These are phyloP conservation scores for Atopsyche davidsoni DNA, from an alignment of 1,140 invertebrate species.

Conservation along the genomic window DNA sequence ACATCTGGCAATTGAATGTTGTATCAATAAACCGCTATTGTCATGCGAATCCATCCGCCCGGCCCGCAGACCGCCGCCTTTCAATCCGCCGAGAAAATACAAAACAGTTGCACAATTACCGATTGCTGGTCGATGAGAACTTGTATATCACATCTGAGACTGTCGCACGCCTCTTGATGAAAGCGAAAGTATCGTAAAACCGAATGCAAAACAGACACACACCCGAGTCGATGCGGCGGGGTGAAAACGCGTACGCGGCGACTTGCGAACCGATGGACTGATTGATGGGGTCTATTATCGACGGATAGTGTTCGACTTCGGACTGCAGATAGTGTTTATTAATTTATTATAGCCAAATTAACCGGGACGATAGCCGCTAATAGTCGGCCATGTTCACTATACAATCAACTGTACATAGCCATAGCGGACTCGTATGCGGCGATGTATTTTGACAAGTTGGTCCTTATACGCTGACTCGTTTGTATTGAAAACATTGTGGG, in stretches of 20 bases:
- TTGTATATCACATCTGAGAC: conserved; percentile 20
- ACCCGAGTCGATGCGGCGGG: conserved; percentile 4
- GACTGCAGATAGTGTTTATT: not conserved
- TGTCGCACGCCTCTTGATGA: conserved; percentile 13
- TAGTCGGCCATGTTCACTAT: not conserved
- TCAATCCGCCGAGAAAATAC: not conserved
- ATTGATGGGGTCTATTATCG: not conserved
- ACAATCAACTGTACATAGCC: not conserved
- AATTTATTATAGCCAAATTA: not conserved
- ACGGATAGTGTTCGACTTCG: conserved; percentile 9
- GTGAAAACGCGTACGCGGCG: not conserved
- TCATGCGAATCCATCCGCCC: not conserved
- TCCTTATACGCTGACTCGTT: conserved; percentile 9
- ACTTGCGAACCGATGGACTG: conserved; percentile 4
- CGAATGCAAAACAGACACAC: conserved; percentile 15
- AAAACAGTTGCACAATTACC: conserved; percentile 9
- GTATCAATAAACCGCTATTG: conserved; percentile 23
- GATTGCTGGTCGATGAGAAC: conserved; percentile 3
- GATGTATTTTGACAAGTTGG: conserved; percentile 13
- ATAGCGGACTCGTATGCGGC: conserved; percentile 9
- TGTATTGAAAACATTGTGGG: conserved; percentile 16
- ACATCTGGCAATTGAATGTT: conserved; percentile 24
- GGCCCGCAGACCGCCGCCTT: not conserved
- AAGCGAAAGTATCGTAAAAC: conserved; percentile 18
- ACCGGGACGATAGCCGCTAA: not conserved